phyloP scores from a whole-genome alignment of 2,113 vertebrate species.

The Heliornis fulica region DNA sequence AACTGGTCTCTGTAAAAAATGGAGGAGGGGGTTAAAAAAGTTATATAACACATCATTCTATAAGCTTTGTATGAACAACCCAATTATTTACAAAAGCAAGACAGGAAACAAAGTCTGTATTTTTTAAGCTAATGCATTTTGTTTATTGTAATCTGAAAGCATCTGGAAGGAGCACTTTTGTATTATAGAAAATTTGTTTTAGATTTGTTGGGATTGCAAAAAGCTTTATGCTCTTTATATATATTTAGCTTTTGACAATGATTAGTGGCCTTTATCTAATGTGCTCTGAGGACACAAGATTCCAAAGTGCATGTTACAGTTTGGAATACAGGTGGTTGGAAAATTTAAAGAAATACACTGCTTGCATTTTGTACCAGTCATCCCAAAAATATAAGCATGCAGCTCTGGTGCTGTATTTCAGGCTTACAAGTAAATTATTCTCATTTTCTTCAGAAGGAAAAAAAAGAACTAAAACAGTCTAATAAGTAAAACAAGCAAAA shows the following conservation, averaged over 20 bases:
- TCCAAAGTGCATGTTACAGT: neutral
- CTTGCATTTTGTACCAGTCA: neutral
- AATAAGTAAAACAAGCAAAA: neutral
- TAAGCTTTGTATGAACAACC: neutral
- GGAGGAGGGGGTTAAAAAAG: neutral
- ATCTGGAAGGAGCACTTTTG: conserved; percentile 15
- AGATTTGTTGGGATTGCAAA: conserved; percentile 21
- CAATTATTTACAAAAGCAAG: conserved; percentile 25
- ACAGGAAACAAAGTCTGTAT: neutral
- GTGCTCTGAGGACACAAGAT: neutral
- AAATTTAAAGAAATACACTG: neutral
- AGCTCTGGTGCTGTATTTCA: neutral
- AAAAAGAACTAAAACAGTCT: neutral
- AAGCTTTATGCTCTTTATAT: conserved; percentile 32
- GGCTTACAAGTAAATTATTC: neutral
- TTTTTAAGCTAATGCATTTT: conserved; percentile 49
- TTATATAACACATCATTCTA: neutral
- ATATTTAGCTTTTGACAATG: conserved; percentile 5
- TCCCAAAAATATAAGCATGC: neutral
- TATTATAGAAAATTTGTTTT: conserved; percentile 47
- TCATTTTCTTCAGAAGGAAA: neutral
- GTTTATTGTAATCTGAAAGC: conserved; percentile 44
- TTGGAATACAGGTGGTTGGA: neutral
- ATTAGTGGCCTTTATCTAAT: conserved; percentile 14
- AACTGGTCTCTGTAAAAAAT: neutral